Percentiles rank a stretch among this genome's conserved stretches.
These are phyloP conservation scores for Corythornis madagascariensis DNA, from an alignment of 2,113 vertebrate genomes.

Conservation along the genomic window DNA sequence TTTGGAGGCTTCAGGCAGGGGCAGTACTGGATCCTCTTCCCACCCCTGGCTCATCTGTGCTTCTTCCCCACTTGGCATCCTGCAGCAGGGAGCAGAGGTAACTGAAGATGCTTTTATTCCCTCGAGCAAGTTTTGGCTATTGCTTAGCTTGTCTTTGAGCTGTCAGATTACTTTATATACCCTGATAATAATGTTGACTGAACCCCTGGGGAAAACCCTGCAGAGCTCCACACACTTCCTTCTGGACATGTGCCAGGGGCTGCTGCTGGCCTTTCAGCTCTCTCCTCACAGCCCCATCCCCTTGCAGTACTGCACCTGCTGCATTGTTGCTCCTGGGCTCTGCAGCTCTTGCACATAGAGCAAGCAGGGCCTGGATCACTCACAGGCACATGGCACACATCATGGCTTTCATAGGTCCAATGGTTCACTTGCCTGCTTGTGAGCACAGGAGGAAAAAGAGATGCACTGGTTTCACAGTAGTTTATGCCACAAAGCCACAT, in stretches of 20 bases:
- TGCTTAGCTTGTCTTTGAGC: not conserved
- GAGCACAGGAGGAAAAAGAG: not conserved
- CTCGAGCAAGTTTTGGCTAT: not conserved
- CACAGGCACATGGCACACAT: fast-evolving
- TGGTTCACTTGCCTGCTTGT: not conserved
- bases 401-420: not conserved
- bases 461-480: not conserved
- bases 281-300: fast-evolving
- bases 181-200: not conserved
- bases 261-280: not conserved
- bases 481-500: not conserved
- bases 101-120: not conserved
- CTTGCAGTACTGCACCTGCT: not conserved
- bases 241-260: not conserved
- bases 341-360: not conserved
- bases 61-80: not conserved
- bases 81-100: fast-evolving
- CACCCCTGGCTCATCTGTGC: not conserved
- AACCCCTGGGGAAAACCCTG: not conserved
- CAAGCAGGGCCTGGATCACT: not conserved
- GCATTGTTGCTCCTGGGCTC: not conserved
- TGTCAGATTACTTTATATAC: not conserved
- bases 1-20: not conserved
- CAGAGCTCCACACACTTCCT: not conserved
- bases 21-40: not conserved